phyloP scores from a whole-genome alignment of 2,797 vertebrate species.

The Neomorphus geoffroyi region DNA sequence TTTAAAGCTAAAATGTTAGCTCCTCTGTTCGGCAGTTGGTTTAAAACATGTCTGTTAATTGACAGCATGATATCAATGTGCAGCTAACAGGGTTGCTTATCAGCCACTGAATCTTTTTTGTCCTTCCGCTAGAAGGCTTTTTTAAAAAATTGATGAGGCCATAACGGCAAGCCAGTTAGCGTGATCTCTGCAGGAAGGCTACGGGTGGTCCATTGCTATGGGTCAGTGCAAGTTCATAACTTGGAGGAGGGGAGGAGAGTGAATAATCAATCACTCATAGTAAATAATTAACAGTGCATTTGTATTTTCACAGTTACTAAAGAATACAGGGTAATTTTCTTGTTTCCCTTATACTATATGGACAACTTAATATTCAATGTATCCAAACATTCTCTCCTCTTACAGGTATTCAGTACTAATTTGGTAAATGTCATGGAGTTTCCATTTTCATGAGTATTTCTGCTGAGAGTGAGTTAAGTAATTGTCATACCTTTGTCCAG shows the following conservation, averaged over 20 bases:
- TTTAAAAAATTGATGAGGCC: not conserved
- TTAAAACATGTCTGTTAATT: not conserved
- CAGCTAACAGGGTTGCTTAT: not conserved
- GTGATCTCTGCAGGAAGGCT: not conserved
- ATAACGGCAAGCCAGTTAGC: not conserved
- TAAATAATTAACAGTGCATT: not conserved
- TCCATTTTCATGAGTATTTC: not conserved
- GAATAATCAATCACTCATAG: not conserved
- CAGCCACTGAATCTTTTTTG: not conserved
- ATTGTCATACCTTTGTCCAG: not conserved
- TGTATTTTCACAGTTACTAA: not conserved
- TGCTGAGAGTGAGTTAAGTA: not conserved
- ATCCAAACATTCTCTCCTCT: not conserved
- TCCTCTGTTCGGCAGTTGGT: not conserved
- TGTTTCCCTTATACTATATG: not conserved
- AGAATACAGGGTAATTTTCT: not conserved
- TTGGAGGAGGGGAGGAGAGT: not conserved
- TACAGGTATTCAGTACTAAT: not conserved
- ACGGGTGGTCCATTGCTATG: not conserved
- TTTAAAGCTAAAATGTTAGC: not conserved
- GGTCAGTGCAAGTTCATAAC: not conserved
- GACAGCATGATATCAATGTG: not conserved
- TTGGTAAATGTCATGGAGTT: not conserved
- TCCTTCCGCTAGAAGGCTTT: not conserved
- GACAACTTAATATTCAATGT: not conserved